Evolutionary conservation across 35 echinoderm and acorn worm species (phyloP).

Genomic region (Nesometra sesokonis): DNA sequence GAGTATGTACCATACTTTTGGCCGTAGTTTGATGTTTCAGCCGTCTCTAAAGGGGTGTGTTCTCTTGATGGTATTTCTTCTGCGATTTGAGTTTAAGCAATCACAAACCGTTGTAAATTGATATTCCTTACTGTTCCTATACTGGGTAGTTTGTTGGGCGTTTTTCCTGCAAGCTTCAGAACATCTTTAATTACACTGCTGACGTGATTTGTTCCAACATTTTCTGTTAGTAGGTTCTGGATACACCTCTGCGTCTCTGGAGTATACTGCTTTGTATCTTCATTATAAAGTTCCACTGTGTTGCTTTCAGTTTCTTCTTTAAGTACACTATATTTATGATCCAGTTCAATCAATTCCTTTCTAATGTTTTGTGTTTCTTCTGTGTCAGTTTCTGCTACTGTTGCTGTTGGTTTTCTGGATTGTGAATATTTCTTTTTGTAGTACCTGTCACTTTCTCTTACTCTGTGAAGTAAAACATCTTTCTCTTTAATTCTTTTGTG

Average conservation of each 20-base stretch:
- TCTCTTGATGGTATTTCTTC: too few relatives aligned
- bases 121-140: too few relatives aligned
- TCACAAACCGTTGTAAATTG: too few relatives aligned
- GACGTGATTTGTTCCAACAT: slow-evolving; percentile 30
- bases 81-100: too few relatives aligned
- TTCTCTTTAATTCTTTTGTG: too few relatives aligned
- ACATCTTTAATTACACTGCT: slow-evolving; percentile 11
- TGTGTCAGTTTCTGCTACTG: not conserved
- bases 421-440: not conserved
- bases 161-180: too few relatives aligned
- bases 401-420: not conserved
- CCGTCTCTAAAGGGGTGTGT: too few relatives aligned
- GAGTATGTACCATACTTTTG: too few relatives aligned
- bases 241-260: slow-evolving; percentile 27
- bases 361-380: not conserved
- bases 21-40: too few relatives aligned
- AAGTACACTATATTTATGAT: slow-evolving; percentile 12
- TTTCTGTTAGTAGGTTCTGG: slow-evolving; percentile 2
- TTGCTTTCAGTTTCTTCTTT: not conserved
- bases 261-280: not conserved
- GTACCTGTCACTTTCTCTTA: not conserved
- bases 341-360: slow-evolving; percentile 15
- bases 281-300: slow-evolving; percentile 11
- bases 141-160: too few relatives aligned
- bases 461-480: not conserved